These are phyloP conservation scores for Actias luna DNA, from an alignment of 2,888 invertebrate genomes.

Conservation along the genomic window DNA sequence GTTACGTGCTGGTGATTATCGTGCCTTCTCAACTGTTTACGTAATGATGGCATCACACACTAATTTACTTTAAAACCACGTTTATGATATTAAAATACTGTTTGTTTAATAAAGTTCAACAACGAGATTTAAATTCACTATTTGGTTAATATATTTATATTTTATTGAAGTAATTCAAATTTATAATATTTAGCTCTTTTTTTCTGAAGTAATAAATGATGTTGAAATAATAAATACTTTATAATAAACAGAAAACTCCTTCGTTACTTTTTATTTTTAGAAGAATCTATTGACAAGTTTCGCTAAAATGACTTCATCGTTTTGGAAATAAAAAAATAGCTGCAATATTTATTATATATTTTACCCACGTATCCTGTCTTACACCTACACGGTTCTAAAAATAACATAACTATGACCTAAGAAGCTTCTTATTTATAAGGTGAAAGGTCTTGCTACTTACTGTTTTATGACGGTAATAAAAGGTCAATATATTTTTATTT, in stretches of 20 bases:
- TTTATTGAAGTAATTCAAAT: too few relatives aligned
- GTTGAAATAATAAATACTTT: too few relatives aligned
- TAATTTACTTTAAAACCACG: neutral
- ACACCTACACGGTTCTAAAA: neutral
- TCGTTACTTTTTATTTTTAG: neutral
- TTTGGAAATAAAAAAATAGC: neutral
- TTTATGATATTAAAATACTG: neutral
- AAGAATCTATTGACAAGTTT: neutral
- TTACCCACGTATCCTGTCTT: neutral
- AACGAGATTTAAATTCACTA: too few relatives aligned
- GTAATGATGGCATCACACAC: slow-evolving; percentile 2
- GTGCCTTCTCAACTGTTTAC: slow-evolving; percentile 1
- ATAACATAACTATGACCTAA: neutral
- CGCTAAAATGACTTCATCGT: neutral
- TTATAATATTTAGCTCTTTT: too few relatives aligned
- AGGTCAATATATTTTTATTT: neutral
- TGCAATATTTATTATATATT: neutral
- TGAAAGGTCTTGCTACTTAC: neutral
- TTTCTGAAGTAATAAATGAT: too few relatives aligned
- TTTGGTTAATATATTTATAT: too few relatives aligned
- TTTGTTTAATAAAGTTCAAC: neutral
- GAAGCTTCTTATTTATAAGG: neutral
- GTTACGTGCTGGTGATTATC: slow-evolving; percentile 17
- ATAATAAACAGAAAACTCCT: too few relatives aligned
- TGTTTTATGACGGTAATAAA: neutral